Percentiles rank a stretch among this genome's conserved stretches.
Evolutionary conservation across 2,888 invertebrate species (phyloP).

Genomic region (Drosophila eohydei): DNA sequence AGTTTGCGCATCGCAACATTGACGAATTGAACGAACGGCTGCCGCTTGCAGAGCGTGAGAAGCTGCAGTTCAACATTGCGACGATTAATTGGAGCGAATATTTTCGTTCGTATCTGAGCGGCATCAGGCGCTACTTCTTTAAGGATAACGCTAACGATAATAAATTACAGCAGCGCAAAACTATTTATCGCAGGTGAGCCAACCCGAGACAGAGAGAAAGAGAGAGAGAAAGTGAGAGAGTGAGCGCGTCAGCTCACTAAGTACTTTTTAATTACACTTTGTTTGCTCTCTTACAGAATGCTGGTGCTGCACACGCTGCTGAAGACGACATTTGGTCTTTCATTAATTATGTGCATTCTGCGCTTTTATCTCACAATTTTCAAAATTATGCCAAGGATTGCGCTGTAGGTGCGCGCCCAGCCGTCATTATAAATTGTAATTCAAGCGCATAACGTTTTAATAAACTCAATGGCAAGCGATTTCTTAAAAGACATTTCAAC

Average conservation of each 20-base stretch:
- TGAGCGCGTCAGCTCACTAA: slow-evolving; percentile 52
- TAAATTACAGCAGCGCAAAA: slow-evolving; percentile 82
- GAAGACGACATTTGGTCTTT: slow-evolving; percentile 82
- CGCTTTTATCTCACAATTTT: slow-evolving; percentile 81
- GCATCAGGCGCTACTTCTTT: slow-evolving; percentile 88
- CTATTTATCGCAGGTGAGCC: slow-evolving; percentile 83
- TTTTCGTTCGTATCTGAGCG: slow-evolving; percentile 88
- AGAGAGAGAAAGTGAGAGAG: slow-evolving; percentile 17
- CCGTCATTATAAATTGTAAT: slow-evolving; percentile 72
- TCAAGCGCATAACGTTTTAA: slow-evolving; percentile 58
- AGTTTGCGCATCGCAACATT: slow-evolving; percentile 84
- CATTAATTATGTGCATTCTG: slow-evolving; percentile 82
- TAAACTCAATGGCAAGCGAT: slow-evolving; percentile 63
- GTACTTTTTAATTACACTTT: slow-evolving; percentile 82
- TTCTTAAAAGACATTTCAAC: slow-evolving; percentile 46
- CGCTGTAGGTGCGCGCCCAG: slow-evolving; percentile 45
- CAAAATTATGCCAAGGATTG: slow-evolving; percentile 79
- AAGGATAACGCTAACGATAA: slow-evolving; percentile 87
- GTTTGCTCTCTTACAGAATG: slow-evolving; percentile 74
- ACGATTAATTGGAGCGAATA: slow-evolving; percentile 89
- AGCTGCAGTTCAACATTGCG: slow-evolving; percentile 87
- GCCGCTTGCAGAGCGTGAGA: slow-evolving; percentile 63
- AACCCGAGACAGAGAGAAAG: slow-evolving; percentile 9
- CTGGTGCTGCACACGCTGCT: slow-evolving; percentile 82
- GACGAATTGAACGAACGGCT: slow-evolving; percentile 82